Evolutionary conservation across 2,797 vertebrate species (phyloP).

Genomic region (Siniperca obscura): DNA sequence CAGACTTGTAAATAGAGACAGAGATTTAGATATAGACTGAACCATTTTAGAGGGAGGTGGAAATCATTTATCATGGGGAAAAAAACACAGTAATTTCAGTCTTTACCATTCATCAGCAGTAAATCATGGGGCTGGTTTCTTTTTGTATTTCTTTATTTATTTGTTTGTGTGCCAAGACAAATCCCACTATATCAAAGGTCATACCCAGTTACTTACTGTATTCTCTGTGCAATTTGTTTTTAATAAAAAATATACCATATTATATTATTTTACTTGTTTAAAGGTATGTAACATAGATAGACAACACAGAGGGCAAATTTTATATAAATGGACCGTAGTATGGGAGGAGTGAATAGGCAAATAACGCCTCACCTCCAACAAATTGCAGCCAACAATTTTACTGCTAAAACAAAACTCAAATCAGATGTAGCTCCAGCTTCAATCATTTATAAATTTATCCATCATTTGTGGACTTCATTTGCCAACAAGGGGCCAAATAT

Average conservation of each 20-base stretch:
- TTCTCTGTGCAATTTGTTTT: slow-evolving; percentile 7
- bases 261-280: neutral
- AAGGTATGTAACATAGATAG: neutral
- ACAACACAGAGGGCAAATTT: neutral
- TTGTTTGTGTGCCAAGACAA: neutral
- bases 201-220: neutral
- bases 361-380: neutral
- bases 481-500: neutral
- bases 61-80: slow-evolving; percentile 29
- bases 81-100: neutral
- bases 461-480: neutral
- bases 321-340: neutral
- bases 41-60: slow-evolving; percentile 25
- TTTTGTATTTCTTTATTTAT: slow-evolving; percentile 17
- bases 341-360: neutral
- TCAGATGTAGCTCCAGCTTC: neutral
- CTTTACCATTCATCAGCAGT: slow-evolving; percentile 4
- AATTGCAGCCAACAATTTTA: neutral
- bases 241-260: neutral
- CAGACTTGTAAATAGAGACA: slow-evolving; percentile 32
- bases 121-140: slow-evolving; percentile 10
- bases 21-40: slow-evolving; percentile 46
- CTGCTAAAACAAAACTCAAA: neutral
- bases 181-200: slow-evolving; percentile 9
- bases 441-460: neutral